A percentile compares a stretch with the other conserved stretches of the same genome.
Evolutionary conservation across 2,797 vertebrate genomes (phyloP).

Genomic region (Sebastes cheni): DNA sequence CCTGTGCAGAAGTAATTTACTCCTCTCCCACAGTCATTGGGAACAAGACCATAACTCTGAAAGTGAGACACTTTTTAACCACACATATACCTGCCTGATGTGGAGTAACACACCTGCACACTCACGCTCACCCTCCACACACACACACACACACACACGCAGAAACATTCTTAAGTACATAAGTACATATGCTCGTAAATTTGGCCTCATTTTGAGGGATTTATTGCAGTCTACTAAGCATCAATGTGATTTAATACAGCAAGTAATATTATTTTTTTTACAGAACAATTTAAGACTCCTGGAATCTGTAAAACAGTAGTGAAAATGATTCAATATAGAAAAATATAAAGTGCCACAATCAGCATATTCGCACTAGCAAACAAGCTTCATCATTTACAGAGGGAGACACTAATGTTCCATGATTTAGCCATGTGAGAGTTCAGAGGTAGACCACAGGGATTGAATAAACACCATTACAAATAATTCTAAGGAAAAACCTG

Average conservation of each 20-base stretch:
- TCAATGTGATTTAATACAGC: slow-evolving; percentile 80
- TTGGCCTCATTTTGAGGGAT: slow-evolving; percentile 78
- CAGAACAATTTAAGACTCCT: slow-evolving; percentile 61
- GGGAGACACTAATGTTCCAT: slow-evolving; percentile 11
- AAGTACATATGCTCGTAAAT: slow-evolving; percentile 20
- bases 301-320: slow-evolving; percentile 55
- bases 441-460: slow-evolving; percentile 59
- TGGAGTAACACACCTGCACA: neutral
- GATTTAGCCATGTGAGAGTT: slow-evolving; percentile 23
- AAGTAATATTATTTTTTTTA: slow-evolving; percentile 39
- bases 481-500: slow-evolving; percentile 30
- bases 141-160: neutral
- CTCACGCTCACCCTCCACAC: neutral
- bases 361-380: slow-evolving; percentile 42
- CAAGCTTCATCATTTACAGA: slow-evolving; percentile 16
- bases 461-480: slow-evolving; percentile 20
- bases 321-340: slow-evolving; percentile 60
- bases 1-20: slow-evolving; percentile 55
- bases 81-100: neutral
- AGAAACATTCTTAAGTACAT: slow-evolving; percentile 26
- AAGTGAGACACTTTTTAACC: slow-evolving; percentile 9
- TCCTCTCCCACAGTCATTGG: slow-evolving; percentile 18
- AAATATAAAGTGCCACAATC: slow-evolving; percentile 58
- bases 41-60: slow-evolving; percentile 20
- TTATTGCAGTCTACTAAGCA: slow-evolving; percentile 76